These are phyloP conservation scores for Parnassius orleans DNA, from an alignment of 2,888 invertebrate species.

Conservation along the genomic window DNA sequence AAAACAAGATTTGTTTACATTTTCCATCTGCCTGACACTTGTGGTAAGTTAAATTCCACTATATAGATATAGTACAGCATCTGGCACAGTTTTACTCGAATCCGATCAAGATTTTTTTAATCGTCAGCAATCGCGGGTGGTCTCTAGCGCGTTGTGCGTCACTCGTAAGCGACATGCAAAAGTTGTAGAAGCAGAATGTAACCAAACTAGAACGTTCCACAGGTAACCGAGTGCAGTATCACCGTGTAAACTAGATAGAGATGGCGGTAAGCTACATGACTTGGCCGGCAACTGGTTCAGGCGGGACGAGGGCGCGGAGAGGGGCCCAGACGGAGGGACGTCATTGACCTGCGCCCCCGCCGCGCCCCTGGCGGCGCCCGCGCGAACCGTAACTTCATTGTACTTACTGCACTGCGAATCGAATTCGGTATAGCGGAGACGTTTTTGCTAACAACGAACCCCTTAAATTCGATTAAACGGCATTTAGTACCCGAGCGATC, in stretches of 20 bases:
- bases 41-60: neutral
- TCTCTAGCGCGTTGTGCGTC: conserved; percentile 21
- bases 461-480: conserved; percentile 36
- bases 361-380: conserved; percentile 54
- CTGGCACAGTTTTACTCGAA: conserved; percentile 3
- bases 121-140: conserved; percentile 25
- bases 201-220: conserved; percentile 57
- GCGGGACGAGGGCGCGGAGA: conserved; percentile 42
- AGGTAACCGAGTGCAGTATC: conserved; percentile 54
- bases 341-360: conserved; percentile 70
- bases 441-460: conserved; percentile 43
- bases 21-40: conserved; percentile 8
- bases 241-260: conserved; percentile 66
- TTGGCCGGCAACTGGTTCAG: conserved; percentile 53
- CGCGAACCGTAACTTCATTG: conserved; percentile 72
- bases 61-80: neutral
- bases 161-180: conserved; percentile 31
- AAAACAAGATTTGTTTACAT: conserved; percentile 8
- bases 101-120: neutral
- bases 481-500: conserved; percentile 27
- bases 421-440: conserved; percentile 60
- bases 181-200: conserved; percentile 42
- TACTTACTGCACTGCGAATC: conserved; percentile 64
- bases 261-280: conserved; percentile 64
- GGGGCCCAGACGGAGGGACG: conserved; percentile 70